Conservation (phyloP, 2,888 invertebrate species). For the Emesis castigata region DNA sequence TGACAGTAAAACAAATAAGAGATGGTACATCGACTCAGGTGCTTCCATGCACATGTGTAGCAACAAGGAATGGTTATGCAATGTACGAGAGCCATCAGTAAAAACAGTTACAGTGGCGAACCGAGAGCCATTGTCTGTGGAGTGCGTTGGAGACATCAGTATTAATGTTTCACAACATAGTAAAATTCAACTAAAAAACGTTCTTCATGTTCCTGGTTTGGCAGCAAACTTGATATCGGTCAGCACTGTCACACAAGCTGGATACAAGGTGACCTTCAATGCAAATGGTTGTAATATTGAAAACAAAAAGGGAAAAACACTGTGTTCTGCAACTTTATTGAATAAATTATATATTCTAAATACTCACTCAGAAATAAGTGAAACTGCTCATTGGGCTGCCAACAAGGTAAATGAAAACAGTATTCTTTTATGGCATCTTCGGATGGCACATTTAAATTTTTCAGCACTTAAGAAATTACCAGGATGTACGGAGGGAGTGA, state of each 20-base stretch:
- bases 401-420: too few species aligned
- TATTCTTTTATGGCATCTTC: neutral
- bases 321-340: constrained; percentile 3
- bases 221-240: constrained; percentile 65
- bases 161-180: constrained; percentile 21
- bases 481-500: constrained; percentile 2
- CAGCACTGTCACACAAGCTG: constrained; percentile 57
- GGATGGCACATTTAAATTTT: neutral
- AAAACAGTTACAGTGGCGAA: constrained; percentile 53
- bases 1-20: neutral
- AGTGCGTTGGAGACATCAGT: constrained; percentile 34
- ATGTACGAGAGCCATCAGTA: constrained; percentile 8
- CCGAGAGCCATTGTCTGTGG: constrained; percentile 52
- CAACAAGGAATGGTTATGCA: constrained; percentile 12
- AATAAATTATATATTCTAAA: too few species aligned
- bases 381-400: too few species aligned
- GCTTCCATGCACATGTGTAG: neutral
- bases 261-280: constrained; percentile 51
- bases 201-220: constrained; percentile 63
- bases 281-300: constrained; percentile 22
- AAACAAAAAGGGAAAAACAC: too few species aligned
- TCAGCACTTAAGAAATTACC: neutral
- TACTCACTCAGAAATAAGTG: too few species aligned
- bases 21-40: neutral
- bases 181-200: constrained; percentile 62